phyloP scores from a whole-genome alignment of 2,113 vertebrate species.

The Ascaphus truei region DNA sequence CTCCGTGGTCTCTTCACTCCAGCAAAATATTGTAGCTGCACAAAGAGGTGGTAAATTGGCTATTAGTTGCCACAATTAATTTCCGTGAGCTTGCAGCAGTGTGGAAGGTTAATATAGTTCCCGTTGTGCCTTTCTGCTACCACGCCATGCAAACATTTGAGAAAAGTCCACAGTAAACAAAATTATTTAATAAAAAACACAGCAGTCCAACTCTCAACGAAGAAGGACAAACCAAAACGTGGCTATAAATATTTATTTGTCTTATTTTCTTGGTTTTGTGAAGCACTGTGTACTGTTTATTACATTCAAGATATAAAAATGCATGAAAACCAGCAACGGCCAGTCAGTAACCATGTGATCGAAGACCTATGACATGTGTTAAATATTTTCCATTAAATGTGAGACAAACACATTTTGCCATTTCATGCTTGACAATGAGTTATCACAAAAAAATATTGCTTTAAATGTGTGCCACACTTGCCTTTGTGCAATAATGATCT shows the following conservation, averaged over 20 bases:
- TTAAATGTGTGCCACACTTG: too few species aligned
- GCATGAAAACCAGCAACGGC: neutral
- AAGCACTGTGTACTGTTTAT: neutral
- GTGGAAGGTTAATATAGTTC: conserved; percentile 4
- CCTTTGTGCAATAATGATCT: too few species aligned
- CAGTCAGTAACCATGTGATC: neutral
- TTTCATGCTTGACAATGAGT: too few species aligned
- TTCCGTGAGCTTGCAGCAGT: neutral
- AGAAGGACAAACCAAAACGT: neutral
- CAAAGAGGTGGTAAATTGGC: neutral
- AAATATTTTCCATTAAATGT: too few species aligned
- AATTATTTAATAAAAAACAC: conserved; percentile 1
- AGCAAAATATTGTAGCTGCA: neutral
- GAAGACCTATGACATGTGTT: neutral
- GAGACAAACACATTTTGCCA: too few species aligned
- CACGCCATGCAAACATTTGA: neutral
- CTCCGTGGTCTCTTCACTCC: too few species aligned
- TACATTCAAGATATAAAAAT: neutral
- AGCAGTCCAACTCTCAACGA: conserved; percentile 15
- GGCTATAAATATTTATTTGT: conserved; percentile 8
- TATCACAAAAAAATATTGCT: too few species aligned
- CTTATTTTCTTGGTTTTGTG: neutral
- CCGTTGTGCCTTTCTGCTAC: neutral
- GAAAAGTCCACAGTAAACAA: conserved; percentile 10
- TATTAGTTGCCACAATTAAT: conserved; percentile 8